These are phyloP conservation scores for Lepus townsendii DNA, from an alignment of 2,797 vertebrate genomes.

Conservation along the genomic window DNA sequence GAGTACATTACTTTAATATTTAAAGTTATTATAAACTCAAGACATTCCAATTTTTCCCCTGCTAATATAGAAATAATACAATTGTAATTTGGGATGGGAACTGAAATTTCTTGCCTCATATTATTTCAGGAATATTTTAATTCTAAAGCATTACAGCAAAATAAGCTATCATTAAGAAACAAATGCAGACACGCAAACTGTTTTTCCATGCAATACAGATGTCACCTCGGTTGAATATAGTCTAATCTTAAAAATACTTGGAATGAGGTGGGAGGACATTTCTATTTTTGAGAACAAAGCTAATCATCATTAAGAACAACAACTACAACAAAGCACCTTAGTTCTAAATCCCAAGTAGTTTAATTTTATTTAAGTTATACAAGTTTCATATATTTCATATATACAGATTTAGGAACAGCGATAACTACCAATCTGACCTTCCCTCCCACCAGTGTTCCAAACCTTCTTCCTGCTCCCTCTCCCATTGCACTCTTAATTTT, in stretches of 20 bases:
- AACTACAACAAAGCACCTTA: neutral
- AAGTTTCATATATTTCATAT: too few species aligned
- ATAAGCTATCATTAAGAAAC: conserved; percentile 21
- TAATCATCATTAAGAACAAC: neutral
- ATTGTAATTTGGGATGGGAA: neutral
- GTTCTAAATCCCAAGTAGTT: neutral
- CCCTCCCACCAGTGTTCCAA: too few species aligned
- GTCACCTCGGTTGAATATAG: neutral
- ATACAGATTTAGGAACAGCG: too few species aligned
- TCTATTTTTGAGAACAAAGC: neutral
- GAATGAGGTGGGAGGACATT: neutral
- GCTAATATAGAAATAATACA: neutral
- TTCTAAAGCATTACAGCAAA: neutral
- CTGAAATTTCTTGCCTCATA: neutral
- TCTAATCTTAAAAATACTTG: neutral
- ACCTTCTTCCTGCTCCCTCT: too few species aligned
- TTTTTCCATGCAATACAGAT: conserved; percentile 4
- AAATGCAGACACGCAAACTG: neutral
- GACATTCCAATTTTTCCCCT: neutral
- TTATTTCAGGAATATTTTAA: neutral
- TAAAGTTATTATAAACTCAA: neutral
- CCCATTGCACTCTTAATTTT: too few species aligned
- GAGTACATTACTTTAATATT: neutral
- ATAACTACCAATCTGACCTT: too few species aligned
- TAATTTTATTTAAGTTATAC: too few species aligned